phyloP scores from a whole-genome alignment of 2,888 invertebrate genomes.

The Drosophila paramelanica region DNA sequence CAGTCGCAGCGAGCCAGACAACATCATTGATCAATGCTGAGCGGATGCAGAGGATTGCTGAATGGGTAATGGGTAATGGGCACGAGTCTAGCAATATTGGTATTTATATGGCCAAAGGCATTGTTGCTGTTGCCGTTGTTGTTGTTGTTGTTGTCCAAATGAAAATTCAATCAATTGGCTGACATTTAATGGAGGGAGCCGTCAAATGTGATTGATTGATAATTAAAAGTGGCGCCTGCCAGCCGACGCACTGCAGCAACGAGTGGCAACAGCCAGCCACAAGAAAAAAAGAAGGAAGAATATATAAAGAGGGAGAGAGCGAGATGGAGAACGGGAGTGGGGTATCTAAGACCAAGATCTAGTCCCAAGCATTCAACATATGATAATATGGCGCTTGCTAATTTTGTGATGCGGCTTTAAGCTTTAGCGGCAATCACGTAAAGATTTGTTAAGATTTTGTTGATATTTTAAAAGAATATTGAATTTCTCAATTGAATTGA shows the following conservation, averaged over 20 bases:
- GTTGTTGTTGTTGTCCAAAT: conserved; percentile 41
- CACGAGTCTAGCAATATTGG: not conserved
- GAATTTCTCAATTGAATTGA: too few species aligned
- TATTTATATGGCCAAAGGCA: not conserved
- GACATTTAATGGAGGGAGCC: conserved; percentile 77
- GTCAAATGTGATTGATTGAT: conserved; percentile 80
- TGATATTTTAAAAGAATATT: too few species aligned
- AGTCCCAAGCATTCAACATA: conserved; percentile 51
- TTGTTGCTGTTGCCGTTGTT: conserved; percentile 11
- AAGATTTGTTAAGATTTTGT: not conserved
- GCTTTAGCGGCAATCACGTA: conserved; percentile 62
- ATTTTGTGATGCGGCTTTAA: conserved; percentile 63
- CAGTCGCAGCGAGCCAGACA: conserved; percentile 29
- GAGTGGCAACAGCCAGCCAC: conserved; percentile 12
- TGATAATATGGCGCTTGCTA: conserved; percentile 72
- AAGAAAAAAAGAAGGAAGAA: not conserved
- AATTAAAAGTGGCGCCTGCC: conserved; percentile 77
- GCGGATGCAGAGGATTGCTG: conserved; percentile 27
- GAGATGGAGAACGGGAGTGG: not conserved
- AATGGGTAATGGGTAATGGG: not conserved
- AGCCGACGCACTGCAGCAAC: conserved; percentile 62
- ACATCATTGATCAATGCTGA: conserved; percentile 52
- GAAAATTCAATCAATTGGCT: conserved; percentile 74
- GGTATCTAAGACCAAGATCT: not conserved
- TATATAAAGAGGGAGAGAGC: not conserved